These are phyloP conservation scores for Cactoblastis cactorum DNA, from an alignment of 2,888 invertebrate species.

Conservation along the genomic window DNA sequence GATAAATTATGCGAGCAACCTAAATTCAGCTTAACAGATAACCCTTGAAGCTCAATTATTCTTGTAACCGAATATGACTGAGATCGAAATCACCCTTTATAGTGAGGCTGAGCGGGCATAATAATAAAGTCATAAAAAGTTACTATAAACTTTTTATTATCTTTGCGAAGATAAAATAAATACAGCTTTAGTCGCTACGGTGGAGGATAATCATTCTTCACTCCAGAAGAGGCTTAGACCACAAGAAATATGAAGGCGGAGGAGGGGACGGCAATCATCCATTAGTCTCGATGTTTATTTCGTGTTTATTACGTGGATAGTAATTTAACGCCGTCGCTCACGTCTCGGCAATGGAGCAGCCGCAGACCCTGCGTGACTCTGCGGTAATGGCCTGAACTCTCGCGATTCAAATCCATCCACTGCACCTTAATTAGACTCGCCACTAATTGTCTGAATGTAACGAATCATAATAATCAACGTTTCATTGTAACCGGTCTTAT, in stretches of 20 bases:
- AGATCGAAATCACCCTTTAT: conserved; percentile 16
- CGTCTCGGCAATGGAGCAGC: conserved; percentile 45
- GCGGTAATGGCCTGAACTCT: conserved; percentile 34
- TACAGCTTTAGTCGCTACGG: conserved; percentile 42
- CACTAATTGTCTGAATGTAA: conserved; percentile 49
- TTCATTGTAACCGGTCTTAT: conserved; percentile 49
- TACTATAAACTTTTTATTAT: conserved; percentile 64
- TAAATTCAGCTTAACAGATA: conserved; percentile 4
- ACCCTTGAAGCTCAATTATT: conserved; percentile 3
- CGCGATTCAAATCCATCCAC: conserved; percentile 41
- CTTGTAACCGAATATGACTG: conserved; percentile 11
- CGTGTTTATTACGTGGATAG: conserved; percentile 61
- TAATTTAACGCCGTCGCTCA: conserved; percentile 51
- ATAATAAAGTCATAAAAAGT: conserved; percentile 58
- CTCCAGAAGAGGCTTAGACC: conserved; percentile 34
- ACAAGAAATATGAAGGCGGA: conserved; percentile 25
- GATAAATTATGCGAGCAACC: background rate
- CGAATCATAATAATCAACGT: conserved; percentile 52
- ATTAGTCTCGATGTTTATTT: conserved; percentile 72
- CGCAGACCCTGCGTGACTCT: conserved; percentile 30
- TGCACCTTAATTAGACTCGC: conserved; percentile 49
- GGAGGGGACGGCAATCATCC: conserved; percentile 51
- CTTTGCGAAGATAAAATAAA: conserved; percentile 57
- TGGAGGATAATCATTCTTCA: conserved; percentile 34
- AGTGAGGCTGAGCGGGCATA: conserved; percentile 43